These are phyloP conservation scores for Machimus rusticus DNA, from an alignment of 2,888 invertebrate genomes.

Conservation along the genomic window DNA sequence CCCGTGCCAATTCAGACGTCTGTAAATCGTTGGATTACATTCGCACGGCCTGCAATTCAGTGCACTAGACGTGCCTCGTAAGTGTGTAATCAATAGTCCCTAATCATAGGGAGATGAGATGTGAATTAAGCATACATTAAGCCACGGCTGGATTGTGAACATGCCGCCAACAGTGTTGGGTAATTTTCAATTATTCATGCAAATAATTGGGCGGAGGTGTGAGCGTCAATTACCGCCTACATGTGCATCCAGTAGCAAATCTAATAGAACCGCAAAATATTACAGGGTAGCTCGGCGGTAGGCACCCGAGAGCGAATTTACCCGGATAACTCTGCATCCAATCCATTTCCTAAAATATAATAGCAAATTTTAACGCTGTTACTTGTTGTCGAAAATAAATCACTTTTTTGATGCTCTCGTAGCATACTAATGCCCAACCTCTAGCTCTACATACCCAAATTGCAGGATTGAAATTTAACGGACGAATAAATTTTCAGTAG, in stretches of 20 bases:
- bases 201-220: constrained; percentile 39
- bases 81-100: constrained; percentile 38
- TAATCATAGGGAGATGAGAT: constrained; percentile 43
- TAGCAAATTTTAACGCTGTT: not conserved
- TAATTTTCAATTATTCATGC: constrained; percentile 44
- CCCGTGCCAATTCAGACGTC: not conserved
- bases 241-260: not conserved
- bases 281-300: not conserved
- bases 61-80: constrained; percentile 1
- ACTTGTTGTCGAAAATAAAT: not conserved
- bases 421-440: not conserved
- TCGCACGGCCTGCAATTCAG: not conserved
- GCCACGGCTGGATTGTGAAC: constrained; percentile 31
- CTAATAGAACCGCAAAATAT: not conserved
- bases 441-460: not conserved
- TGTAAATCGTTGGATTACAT: not conserved
- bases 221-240: not conserved
- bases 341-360: not conserved
- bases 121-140: constrained; percentile 36
- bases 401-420: not conserved
- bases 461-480: not conserved
- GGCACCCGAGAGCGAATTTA: not conserved
- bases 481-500: not conserved
- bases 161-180: constrained; percentile 27
- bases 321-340: not conserved